Percentiles rank a stretch among this genome's conserved stretches.
These are phyloP conservation scores for Cyprinodon diabolis DNA, from an alignment of 2,797 vertebrate genomes.

Conservation along the genomic window DNA sequence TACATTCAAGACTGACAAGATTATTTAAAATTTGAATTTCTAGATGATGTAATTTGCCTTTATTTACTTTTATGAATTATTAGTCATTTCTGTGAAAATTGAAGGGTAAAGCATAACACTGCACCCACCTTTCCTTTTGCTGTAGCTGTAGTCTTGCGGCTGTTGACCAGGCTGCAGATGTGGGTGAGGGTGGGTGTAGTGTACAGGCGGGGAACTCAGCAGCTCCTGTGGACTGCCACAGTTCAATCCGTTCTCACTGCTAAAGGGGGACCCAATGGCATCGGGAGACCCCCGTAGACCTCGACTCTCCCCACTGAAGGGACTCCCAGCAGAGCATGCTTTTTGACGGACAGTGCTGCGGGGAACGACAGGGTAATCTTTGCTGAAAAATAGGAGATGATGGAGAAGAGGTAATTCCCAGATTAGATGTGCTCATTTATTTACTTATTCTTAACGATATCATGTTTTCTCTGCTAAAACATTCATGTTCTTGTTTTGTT, in stretches of 20 bases:
- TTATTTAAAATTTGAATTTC: slow-evolving; percentile 2
- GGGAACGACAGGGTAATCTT: slow-evolving; percentile 96
- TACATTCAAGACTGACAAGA: neutral
- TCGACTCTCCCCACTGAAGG: slow-evolving; percentile 84
- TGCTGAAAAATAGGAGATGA: slow-evolving; percentile 73
- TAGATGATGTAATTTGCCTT: neutral
- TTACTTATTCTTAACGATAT: slow-evolving; percentile 5
- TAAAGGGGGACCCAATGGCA: slow-evolving; percentile 86
- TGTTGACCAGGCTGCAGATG: slow-evolving; percentile 75
- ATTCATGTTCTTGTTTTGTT: slow-evolving; percentile 12
- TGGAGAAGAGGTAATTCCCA: neutral
- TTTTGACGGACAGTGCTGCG: slow-evolving; percentile 91
- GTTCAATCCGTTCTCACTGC: slow-evolving; percentile 88
- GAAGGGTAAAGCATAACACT: neutral
- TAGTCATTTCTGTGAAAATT: neutral
- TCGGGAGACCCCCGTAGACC: slow-evolving; percentile 83
- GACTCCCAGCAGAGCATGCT: slow-evolving; percentile 86
- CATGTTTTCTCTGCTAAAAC: slow-evolving; percentile 10
- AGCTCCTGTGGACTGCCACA: slow-evolving; percentile 86
- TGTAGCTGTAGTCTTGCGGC: slow-evolving; percentile 87
- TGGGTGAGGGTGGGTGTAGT: slow-evolving; percentile 86
- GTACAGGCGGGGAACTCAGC: slow-evolving; percentile 81
- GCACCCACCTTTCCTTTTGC: slow-evolving; percentile 92
- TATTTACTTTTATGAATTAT: neutral
- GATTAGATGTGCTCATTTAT: slow-evolving; percentile 14